phyloP scores from a whole-genome alignment of 2,888 invertebrate species.

The Candidula unifasciata region DNA sequence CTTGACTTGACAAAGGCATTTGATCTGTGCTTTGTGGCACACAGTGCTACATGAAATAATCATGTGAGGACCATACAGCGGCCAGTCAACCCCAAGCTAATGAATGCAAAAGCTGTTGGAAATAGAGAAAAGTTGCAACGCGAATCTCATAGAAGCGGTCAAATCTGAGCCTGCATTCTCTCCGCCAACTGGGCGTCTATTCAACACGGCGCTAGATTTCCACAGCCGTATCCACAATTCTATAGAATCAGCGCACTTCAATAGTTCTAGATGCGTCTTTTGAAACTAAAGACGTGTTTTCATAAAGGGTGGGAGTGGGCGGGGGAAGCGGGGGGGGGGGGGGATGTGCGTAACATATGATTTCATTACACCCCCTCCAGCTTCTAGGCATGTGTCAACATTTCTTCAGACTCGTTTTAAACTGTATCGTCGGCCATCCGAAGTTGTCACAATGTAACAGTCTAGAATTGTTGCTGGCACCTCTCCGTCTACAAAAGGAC shows the following conservation, averaged over 20 bases:
- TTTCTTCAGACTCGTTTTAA: no score
- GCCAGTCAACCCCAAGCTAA: constrained; percentile 30
- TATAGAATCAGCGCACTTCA: neutral
- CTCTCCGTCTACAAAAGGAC: no score
- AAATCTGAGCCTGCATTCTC: constrained; percentile 17
- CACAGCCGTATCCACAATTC: constrained; percentile 8
- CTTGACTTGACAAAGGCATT: neutral
- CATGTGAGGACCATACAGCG: neutral
- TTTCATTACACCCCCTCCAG: no score
- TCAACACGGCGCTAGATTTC: constrained; percentile 4
- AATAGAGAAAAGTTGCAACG: constrained; percentile 10
- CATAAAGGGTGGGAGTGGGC: no score
- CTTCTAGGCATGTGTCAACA: no score
- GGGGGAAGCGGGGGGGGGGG: no score
- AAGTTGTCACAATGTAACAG: no score
- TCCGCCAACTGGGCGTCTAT: neutral
- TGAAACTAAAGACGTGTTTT: constrained; percentile 26
- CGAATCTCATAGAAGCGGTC: constrained; percentile 18
- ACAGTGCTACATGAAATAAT: constrained; percentile 11
- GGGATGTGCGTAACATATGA: no score
- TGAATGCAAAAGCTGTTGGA: constrained; percentile 13
- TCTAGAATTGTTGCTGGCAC: no score
- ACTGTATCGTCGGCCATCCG: no score
- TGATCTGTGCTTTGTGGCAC: neutral
- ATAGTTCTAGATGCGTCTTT: constrained; percentile 16